Percentiles rank a stretch among this genome's conserved stretches.
Conservation (phyloP, 2,113 vertebrate genomes). For the Heterocephalus glaber region DNA sequence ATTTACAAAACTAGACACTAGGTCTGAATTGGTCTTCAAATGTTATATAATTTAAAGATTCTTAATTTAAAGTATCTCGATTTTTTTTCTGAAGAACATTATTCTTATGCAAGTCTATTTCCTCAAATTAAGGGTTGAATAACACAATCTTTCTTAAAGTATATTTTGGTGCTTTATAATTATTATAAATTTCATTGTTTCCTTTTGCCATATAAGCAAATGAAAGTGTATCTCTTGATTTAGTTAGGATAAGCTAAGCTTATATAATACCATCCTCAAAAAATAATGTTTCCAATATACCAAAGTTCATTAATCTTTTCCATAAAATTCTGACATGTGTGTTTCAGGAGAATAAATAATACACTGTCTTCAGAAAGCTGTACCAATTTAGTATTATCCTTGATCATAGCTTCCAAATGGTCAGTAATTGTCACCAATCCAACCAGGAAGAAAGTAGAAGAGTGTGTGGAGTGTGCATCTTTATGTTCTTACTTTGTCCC, state of each 20-base stretch:
- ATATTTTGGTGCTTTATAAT: neutral
- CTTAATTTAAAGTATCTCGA: neutral
- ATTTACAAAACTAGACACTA: neutral
- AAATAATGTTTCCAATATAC: neutral
- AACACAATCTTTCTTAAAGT: neutral
- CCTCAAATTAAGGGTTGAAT: neutral
- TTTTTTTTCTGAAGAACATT: slow-evolving; percentile 37
- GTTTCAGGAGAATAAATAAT: neutral
- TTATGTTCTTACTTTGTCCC: neutral
- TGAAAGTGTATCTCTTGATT: neutral
- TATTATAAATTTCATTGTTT: neutral
- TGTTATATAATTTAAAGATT: neutral
- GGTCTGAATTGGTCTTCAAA: neutral
- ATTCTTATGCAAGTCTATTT: neutral
- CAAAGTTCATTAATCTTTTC: neutral
- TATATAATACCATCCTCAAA: neutral
- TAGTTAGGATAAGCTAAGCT: neutral
- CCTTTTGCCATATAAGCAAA: neutral
- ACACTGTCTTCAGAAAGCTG: neutral
- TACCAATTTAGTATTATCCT: too few relatives aligned
- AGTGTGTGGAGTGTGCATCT: rapidly evolving
- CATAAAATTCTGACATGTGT: neutral
- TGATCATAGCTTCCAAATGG: too few relatives aligned
- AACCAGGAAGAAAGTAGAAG: neutral
- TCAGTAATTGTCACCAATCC: neutral